phyloP scores from a whole-genome alignment of 2,888 invertebrate genomes.

The Notodonta dromedarius region DNA sequence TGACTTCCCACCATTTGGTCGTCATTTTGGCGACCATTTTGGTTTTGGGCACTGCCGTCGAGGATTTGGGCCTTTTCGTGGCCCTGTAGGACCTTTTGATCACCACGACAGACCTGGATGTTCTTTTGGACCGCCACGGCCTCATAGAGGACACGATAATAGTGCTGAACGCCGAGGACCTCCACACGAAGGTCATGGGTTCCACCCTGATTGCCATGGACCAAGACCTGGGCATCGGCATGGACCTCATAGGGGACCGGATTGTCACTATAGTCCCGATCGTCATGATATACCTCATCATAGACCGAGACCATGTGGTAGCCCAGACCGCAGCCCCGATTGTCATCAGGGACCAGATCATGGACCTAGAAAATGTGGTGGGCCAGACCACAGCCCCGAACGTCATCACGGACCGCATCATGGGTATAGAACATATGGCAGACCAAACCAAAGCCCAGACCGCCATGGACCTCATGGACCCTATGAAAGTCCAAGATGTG shows the following conservation, averaged over 20 bases:
- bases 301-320: background rate
- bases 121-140: background rate
- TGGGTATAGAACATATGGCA: background rate
- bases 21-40: conserved; percentile 5
- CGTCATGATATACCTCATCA: conserved; percentile 5
- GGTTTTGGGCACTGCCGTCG: conserved; percentile 9
- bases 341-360: background rate
- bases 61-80: conserved; percentile 8
- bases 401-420: conserved; percentile 3
- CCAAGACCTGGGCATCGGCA: conserved; percentile 6
- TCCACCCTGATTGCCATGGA: conserved; percentile 5
- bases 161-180: conserved; percentile 2
- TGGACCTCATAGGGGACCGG: conserved; percentile 6
- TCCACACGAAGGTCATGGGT: background rate
- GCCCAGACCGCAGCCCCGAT: background rate
- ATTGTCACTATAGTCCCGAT: background rate
- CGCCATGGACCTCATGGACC: conserved; percentile 1
- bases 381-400: background rate
- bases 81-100: background rate
- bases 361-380: background rate
- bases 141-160: background rate
- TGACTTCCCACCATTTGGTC: conserved; percentile 6
- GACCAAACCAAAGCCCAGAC: conserved; percentile 4
- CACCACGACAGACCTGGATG: background rate
- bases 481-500: background rate